phyloP scores from a whole-genome alignment of 2,113 vertebrate species.

The Piprites chloris region DNA sequence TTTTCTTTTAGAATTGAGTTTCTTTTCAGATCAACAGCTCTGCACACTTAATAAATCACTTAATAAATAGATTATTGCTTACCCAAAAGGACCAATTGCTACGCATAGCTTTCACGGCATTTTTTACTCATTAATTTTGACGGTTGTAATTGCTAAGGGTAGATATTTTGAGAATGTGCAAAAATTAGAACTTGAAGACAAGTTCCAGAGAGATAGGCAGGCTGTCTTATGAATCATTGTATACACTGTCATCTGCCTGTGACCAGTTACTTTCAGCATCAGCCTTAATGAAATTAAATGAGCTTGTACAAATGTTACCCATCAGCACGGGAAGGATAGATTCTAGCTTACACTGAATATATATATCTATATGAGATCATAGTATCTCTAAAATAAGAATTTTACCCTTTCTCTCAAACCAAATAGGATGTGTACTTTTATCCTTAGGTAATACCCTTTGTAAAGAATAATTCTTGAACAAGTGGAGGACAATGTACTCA shows the following conservation, averaged over 20 bases:
- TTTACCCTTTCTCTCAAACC: neutral
- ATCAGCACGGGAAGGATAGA: neutral
- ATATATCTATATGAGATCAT: neutral
- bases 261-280: neutral
- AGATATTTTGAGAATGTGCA: neutral
- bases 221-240: neutral
- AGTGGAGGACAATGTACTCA: neutral
- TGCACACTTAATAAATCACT: neutral
- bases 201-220: neutral
- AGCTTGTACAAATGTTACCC: neutral
- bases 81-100: neutral
- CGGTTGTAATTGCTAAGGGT: neutral
- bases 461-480: neutral
- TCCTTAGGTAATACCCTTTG: neutral
- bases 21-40: neutral
- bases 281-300: neutral
- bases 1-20: neutral
- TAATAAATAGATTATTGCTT: neutral
- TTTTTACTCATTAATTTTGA: neutral
- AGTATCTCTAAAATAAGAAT: neutral
- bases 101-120: fast-evolving
- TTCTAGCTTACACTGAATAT: neutral
- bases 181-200: neutral
- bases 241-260: neutral
- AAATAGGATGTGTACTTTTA: neutral